Evolutionary conservation across 2,113 vertebrate species (phyloP).

Genomic region (Ceyx melanurus): DNA sequence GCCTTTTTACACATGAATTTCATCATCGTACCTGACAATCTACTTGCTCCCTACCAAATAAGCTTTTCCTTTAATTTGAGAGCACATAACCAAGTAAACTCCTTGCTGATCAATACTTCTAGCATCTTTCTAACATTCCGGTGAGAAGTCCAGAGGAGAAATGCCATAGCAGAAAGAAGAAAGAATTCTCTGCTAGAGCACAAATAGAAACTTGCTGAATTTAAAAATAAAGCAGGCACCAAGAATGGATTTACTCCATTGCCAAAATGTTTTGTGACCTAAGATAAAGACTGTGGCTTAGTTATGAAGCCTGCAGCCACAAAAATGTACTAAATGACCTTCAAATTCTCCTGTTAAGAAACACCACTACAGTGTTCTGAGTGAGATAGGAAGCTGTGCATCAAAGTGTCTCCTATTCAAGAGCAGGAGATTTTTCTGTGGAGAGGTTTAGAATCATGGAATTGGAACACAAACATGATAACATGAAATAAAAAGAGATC

Average conservation of each 20-base stretch:
- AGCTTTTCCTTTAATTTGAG: neutral
- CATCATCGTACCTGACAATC: neutral
- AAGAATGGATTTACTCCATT: neutral
- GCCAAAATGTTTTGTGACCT: neutral
- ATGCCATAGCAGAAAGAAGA: neutral
- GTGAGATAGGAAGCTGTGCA: neutral
- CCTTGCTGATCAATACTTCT: neutral
- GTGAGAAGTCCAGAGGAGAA: neutral
- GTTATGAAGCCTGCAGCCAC: neutral
- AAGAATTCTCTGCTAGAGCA: neutral
- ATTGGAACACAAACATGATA: neutral
- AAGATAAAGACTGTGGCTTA: neutral
- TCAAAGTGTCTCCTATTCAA: neutral
- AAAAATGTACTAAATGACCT: neutral
- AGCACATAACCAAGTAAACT: neutral
- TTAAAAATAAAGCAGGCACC: neutral
- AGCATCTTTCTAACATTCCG: neutral
- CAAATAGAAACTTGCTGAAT: fast-evolving
- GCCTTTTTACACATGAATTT: neutral
- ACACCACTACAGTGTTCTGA: neutral
- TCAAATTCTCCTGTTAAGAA: neutral
- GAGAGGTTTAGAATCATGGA: neutral
- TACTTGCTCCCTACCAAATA: neutral
- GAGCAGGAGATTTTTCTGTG: neutral
- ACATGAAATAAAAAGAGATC: neutral